phyloP scores from a whole-genome alignment of 2,113 vertebrate species.

The Acrocephalus kingi region DNA sequence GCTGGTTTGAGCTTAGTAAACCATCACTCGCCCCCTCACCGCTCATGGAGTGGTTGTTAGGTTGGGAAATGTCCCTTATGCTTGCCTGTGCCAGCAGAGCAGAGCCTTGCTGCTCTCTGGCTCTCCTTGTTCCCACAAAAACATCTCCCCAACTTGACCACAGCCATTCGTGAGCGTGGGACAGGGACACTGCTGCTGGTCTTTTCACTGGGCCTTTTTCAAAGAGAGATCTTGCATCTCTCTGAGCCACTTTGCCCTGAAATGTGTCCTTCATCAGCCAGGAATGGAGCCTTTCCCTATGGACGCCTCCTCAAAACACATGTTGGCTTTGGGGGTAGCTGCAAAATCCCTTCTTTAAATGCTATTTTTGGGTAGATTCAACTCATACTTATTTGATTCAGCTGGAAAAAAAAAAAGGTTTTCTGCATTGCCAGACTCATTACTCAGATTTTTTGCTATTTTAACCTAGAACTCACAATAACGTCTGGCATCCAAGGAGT shows the following conservation, averaged over 20 bases:
- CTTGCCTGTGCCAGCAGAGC: fast-evolving
- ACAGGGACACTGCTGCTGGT: neutral
- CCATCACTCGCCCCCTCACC: neutral
- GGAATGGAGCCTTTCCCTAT: neutral
- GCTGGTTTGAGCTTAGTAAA: neutral
- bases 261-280: neutral
- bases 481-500: neutral
- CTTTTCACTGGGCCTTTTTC: neutral
- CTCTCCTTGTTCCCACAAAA: neutral
- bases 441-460: conserved; percentile 17
- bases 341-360: neutral
- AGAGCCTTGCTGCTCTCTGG: neutral
- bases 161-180: fast-evolving
- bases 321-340: neutral
- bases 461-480: conserved; percentile 12
- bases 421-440: neutral
- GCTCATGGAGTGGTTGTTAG: neutral
- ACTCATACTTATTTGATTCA: neutral
- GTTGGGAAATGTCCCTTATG: fast-evolving
- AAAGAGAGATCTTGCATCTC: neutral
- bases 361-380: neutral
- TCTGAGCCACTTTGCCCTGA: neutral
- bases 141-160: neutral
- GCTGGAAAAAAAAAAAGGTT: neutral
- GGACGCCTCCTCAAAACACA: neutral